Evolutionary conservation across 2,797 vertebrate species (phyloP), one percentile per base, ranked within the genome.

Genomic region (Chelon labrosus): DNA sequence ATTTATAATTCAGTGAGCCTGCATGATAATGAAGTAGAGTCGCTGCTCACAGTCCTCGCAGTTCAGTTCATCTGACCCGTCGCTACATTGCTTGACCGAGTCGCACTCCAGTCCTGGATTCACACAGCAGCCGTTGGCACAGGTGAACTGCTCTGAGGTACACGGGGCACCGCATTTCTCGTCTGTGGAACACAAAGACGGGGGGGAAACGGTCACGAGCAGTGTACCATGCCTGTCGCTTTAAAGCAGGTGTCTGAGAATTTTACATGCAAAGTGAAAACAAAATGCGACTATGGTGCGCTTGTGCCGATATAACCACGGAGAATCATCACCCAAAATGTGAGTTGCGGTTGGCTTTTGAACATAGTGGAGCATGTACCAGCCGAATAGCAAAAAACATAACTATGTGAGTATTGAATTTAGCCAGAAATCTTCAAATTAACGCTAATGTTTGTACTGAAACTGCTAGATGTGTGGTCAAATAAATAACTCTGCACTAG

Each of bases 51-150:
- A 91, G 8, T 87, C 89, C 0, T 91, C 68, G 90, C 98, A 99
- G 10, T 84, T 80, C 4, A 72, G 38, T 88, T 99, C 97, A 0
- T 99, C 98, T 0, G 98, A 99, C n/a, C 79, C 70, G 7, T 99
- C 97, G 0, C 25, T 85, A 77, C 98, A 99, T 74, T 99, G 96
- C 0, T 51, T 4, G 0, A 62, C 77, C 13, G 88, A 77, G 27
- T 99, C 98, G 52, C 98, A 99, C 67, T 98, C 96, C 72, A 97
- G 90, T 49, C 87, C 95, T 13, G 89, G 90, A 50, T 95, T 93
- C 70, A 99, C 91, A 75, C 98, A 99, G 93, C 98, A 99, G 69
- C 94, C 92, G 31, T 96, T 95, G 1, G 64, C 58, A 78, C 98
- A 99, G 46, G 65, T 92, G 93, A 97, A 99, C 72, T 95, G 91